Evolutionary conservation across 92 coral and sea anemone species (phyloP).

Genomic region (Epizoanthus ramosus): DNA sequence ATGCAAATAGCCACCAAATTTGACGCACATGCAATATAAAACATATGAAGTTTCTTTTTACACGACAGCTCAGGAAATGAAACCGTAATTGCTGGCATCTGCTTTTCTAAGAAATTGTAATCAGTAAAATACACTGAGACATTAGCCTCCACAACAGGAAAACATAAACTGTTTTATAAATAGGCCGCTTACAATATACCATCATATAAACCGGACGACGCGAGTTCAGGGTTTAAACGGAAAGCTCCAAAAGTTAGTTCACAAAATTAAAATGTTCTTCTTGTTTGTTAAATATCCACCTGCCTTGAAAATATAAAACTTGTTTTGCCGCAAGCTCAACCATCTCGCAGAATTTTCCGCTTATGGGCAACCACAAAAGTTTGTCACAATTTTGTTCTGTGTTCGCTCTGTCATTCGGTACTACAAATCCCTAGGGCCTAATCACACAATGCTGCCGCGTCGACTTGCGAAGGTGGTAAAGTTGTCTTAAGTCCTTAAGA

Average conservation of each 20-base stretch:
- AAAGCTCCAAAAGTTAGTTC: neutral
- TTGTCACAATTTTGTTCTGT: neutral
- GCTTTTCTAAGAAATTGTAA: slow-evolving; percentile 15
- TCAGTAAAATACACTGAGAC: neutral
- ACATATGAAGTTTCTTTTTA: neutral
- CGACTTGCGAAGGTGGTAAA: neutral
- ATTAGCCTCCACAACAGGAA: neutral
- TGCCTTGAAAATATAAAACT: slow-evolving; percentile 11
- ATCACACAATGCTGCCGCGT: neutral
- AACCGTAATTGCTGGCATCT: slow-evolving; percentile 10
- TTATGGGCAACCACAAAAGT: slow-evolving; percentile 28
- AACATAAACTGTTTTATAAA: too few relatives aligned
- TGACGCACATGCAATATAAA: neutral
- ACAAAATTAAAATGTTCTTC: neutral
- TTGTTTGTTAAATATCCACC: neutral
- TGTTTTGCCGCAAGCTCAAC: neutral
- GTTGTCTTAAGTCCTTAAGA: neutral
- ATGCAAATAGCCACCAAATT: slow-evolving; percentile 2
- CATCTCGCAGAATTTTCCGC: slow-evolving; percentile 7
- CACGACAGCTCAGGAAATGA: slow-evolving; percentile 33
- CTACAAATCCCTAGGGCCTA: neutral
- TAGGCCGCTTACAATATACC: too few relatives aligned
- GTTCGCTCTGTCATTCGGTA: neutral
- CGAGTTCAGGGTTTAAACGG: neutral
- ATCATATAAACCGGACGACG: too few relatives aligned